Percentiles rank a stretch among this genome's conserved stretches.
These are phyloP conservation scores for Gymnoscopelus braueri DNA, from an alignment of 2,797 vertebrate genomes.

Conservation along the genomic window DNA sequence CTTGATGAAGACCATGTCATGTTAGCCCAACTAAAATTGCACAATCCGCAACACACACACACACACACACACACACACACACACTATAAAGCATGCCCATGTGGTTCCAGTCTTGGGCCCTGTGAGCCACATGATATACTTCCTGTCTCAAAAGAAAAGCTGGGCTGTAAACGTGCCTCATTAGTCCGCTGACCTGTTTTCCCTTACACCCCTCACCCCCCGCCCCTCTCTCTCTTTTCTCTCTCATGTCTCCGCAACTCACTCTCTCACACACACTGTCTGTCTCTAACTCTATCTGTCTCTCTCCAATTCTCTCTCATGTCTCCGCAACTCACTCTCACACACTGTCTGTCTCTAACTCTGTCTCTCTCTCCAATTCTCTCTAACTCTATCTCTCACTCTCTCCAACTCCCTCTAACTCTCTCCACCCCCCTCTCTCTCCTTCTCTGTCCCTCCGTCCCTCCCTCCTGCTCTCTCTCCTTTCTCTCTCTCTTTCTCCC, in stretches of 20 bases:
- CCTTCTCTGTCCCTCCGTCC: too few species aligned
- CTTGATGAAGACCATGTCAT: constrained; percentile 42
- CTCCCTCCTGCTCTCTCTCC: too few species aligned
- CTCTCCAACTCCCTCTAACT: constrained; percentile 1
- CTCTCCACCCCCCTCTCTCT: constrained; percentile 10
- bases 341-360: neutral
- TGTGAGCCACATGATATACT: constrained; percentile 70
- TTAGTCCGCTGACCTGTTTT: constrained; percentile 67
- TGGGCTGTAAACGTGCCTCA: constrained; percentile 73
- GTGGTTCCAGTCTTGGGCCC: constrained; percentile 70
- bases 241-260: neutral
- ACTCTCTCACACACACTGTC: neutral
- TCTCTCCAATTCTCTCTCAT: constrained; percentile 1
- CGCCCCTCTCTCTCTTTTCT: neutral
- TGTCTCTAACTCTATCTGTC: constrained; percentile 17
- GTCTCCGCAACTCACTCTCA: neutral
- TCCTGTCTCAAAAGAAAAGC: constrained; percentile 74
- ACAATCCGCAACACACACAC: constrained; percentile 13
- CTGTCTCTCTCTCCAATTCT: constrained; percentile 17
- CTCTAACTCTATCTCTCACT: neutral
- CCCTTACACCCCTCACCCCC: neutral
- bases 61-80: constrained; percentile 28
- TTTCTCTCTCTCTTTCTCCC: too few species aligned
- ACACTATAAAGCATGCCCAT: constrained; percentile 57
- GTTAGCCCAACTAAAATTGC: constrained; percentile 6